Conservation (phyloP, 2,113 vertebrate genomes). For the Synchiropus splendidus region DNA sequence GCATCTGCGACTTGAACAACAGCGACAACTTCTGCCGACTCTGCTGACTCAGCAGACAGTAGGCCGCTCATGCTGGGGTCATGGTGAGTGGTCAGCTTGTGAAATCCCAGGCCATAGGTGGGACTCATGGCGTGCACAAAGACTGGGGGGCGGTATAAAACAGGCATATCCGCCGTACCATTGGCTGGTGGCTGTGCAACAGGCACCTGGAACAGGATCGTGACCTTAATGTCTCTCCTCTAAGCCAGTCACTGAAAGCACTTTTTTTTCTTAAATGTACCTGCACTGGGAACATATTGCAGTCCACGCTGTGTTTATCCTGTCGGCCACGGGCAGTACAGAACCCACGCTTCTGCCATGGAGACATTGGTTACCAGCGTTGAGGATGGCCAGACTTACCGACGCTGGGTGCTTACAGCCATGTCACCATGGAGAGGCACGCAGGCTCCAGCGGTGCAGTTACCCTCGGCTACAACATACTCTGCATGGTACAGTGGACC, state of each 20-base stretch:
- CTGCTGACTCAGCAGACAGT: slow-evolving; percentile 53
- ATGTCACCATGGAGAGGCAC: slow-evolving; percentile 21
- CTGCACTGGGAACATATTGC: slow-evolving; percentile 45
- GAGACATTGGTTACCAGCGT: background rate
- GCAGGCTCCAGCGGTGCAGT: slow-evolving; percentile 54
- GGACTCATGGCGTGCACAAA: slow-evolving; percentile 8
- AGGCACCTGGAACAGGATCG: slow-evolving; percentile 25
- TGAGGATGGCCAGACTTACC: background rate
- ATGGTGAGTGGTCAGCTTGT: slow-evolving; percentile 48
- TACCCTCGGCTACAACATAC: slow-evolving; percentile 57
- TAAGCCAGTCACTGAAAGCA: no score
- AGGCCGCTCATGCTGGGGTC: slow-evolving; percentile 28
- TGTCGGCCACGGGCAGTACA: slow-evolving; percentile 38
- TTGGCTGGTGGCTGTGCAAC: slow-evolving; percentile 24
- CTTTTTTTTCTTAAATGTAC: no score
- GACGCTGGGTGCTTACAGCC: slow-evolving; percentile 53
- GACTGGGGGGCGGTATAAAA: background rate
- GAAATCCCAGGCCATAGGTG: slow-evolving; percentile 41
- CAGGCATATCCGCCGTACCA: slow-evolving; percentile 16
- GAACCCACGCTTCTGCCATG: slow-evolving; percentile 50
- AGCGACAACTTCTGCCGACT: slow-evolving; percentile 45
- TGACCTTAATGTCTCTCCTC: no score
- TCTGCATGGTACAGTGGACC: slow-evolving; percentile 36
- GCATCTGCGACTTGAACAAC: slow-evolving; percentile 3
- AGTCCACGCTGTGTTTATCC: slow-evolving; percentile 29